phyloP scores from a whole-genome alignment of 2,888 invertebrate species.

The Eupithecia vulgata region DNA sequence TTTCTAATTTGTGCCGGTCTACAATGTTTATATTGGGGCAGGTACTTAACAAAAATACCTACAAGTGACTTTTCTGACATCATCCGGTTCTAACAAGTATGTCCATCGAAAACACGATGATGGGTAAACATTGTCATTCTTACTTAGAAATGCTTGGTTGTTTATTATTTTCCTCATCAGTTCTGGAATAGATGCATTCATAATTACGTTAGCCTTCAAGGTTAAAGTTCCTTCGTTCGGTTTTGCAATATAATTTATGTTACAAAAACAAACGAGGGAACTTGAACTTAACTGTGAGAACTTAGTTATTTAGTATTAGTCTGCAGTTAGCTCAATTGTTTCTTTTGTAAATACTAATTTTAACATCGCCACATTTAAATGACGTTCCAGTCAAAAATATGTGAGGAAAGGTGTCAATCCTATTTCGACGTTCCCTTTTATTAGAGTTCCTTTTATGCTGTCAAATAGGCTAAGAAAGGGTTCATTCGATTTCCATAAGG shows the following conservation, averaged over 20 bases:
- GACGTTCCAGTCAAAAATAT: neutral
- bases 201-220: neutral
- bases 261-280: no score
- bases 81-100: neutral
- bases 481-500: constrained; percentile 21
- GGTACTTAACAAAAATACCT: neutral
- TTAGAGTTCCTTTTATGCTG: constrained; percentile 15
- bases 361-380: no score
- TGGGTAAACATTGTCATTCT: neutral
- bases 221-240: neutral
- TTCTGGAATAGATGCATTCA: neutral
- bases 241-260: neutral
- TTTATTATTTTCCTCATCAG: neutral
- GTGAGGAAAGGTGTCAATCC: constrained; percentile 1
- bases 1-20: no score
- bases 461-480: constrained; percentile 17
- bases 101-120: neutral
- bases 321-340: no score
- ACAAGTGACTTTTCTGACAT: neutral
- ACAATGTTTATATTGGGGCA: no score
- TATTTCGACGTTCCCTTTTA: constrained; percentile 14
- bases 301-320: no score
- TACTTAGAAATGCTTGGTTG: neutral
- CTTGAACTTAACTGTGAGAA: no score
- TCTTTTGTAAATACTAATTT: no score